Base-by-base conservation (phyloP, 2,113 vertebrate genomes). In the Fulmarus glacialis region DNA sequence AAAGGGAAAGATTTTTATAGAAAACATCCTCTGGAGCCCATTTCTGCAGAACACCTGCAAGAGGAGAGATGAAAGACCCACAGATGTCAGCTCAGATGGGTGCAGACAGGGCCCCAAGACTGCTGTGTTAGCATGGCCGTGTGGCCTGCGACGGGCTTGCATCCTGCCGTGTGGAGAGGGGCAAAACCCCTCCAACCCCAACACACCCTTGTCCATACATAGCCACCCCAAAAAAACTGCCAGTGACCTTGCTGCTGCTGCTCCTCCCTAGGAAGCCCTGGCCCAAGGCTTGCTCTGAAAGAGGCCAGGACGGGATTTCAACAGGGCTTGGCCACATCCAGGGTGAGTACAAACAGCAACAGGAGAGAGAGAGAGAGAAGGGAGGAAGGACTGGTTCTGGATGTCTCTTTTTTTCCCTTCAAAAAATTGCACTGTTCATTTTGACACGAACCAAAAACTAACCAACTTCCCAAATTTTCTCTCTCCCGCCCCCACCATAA, bases 101-200 rank as follows among this genome's bases (percentile, higher is more conserved):
- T 68, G 36, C 34, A 70, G 27, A 52, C 30, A 48, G 30, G 14
- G 13, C 22, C 38, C 32, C 26, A 50, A 26, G 30, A 34, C 30
- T 4, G 0, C 80, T 67, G 16, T 2, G 3, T 40, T 8, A 63
- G 8, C 48, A 11, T 20, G 30, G 8, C 34, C 13, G 2, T 16
- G 19, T 26, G 80, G 45, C 11, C 71, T 77, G 40, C 0, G 0
- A 32, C 70, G 27, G 23, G 29, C 29, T 16, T 34, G 23, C 2
- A 6, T 53, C 20, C 43, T 13, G 5, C 21, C 40, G 32, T 4
- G 16, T 3, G 24, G 34, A 73, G 26, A 58, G 15, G 21, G 8
- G 7, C 50, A 74, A 93, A 87, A 27, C 43, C 10, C 6, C 23
- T 67, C 47, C 12, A 43, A 32, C 3, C 24, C 12, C 7, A 82